Conservation (phyloP, 2,113 vertebrate species). For the Vulpes vulpes region DNA sequence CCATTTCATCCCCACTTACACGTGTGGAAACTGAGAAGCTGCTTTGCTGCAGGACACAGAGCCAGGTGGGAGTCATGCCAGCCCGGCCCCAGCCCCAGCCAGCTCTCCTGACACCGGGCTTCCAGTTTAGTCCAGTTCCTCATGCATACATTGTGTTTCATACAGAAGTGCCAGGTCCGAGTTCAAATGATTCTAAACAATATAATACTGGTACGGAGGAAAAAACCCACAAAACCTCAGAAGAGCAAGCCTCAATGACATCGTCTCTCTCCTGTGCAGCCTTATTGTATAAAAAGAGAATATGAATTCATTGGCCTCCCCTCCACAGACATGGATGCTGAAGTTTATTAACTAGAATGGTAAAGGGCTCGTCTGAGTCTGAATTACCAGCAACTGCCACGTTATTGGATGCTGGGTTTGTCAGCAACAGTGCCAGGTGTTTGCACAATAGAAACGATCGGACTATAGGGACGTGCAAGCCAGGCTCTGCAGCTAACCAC, state of each 20-base stretch:
- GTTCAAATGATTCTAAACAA: not conserved
- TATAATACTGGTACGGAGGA: not conserved
- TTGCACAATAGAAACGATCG: not conserved
- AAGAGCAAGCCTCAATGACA: not conserved
- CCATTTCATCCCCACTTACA: not conserved
- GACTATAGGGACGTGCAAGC: not conserved
- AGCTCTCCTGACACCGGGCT: not conserved
- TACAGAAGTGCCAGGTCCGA: not conserved
- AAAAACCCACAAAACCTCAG: not conserved
- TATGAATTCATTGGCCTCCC: not conserved
- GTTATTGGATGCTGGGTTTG: not conserved
- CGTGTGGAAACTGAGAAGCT: not conserved
- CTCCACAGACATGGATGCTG: not conserved
- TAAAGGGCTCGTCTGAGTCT: not conserved
- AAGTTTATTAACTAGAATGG: not conserved
- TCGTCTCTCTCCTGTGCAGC: rapidly evolving
- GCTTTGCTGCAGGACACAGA: not conserved
- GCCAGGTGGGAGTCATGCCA: not conserved
- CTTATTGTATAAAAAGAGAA: not conserved
- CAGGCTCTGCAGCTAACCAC: not conserved
- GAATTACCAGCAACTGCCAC: not conserved
- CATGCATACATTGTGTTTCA: not conserved
- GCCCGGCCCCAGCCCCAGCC: not conserved
- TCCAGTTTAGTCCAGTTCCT: not conserved
- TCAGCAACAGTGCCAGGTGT: not conserved